A percentile compares a stretch with the other conserved stretches of the same genome.
Conservation (phyloP, 2,888 invertebrate species). For the Myopa tessellatipennis region DNA sequence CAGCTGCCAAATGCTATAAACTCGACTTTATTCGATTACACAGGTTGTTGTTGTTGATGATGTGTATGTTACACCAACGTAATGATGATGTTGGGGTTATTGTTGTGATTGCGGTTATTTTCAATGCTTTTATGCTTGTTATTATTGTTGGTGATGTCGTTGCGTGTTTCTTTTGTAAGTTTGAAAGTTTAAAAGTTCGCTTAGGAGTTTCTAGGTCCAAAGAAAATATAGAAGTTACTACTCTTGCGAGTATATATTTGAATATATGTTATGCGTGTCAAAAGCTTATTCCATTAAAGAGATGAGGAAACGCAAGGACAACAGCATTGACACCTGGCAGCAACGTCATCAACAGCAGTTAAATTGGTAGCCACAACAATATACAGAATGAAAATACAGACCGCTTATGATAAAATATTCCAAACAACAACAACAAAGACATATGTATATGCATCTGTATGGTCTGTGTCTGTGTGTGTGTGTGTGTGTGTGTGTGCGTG, state of each 20-base stretch:
- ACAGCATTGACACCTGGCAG: background rate
- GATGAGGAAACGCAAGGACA: background rate
- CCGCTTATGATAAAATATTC: background rate
- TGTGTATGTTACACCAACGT: slow-evolving; percentile 41
- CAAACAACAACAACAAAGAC: slow-evolving; percentile 5
- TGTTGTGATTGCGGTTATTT: background rate
- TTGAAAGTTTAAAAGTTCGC: no score
- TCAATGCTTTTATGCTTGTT: background rate
- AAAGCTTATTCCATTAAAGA: no score
- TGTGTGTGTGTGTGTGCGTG: slow-evolving; percentile 5
- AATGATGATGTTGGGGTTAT: slow-evolving; percentile 42
- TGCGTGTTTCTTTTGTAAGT: background rate
- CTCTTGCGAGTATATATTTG: no score
- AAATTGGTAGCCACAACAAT: background rate
- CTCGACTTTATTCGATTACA: slow-evolving; percentile 30
- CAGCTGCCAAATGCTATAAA: background rate
- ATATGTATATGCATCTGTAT: background rate
- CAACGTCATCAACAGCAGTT: background rate
- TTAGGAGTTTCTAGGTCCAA: no score
- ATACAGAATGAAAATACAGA: background rate
- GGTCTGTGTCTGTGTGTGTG: background rate
- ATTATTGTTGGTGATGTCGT: background rate
- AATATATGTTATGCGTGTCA: no score
- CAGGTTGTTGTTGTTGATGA: slow-evolving; percentile 26
- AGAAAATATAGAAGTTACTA: no score